These are phyloP conservation scores for Drosophila maculinotata DNA, from an alignment of 2,888 invertebrate genomes.

Conservation along the genomic window DNA sequence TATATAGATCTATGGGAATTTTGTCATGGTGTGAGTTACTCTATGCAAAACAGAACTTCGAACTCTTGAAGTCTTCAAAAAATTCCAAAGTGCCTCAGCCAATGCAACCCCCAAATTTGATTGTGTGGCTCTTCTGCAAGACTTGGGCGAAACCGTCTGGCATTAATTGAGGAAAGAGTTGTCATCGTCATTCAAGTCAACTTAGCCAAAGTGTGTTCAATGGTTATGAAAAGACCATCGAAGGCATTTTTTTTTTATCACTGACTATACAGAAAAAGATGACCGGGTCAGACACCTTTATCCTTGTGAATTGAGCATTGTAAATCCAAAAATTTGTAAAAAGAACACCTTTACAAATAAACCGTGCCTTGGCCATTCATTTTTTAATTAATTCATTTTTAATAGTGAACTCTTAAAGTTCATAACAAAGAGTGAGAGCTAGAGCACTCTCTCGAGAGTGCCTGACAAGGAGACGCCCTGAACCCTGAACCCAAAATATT, in stretches of 20 bases:
- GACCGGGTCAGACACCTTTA: slow-evolving; percentile 22
- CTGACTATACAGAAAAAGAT: slow-evolving; percentile 18
- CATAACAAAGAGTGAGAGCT: too few species aligned
- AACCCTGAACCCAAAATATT: too few species aligned
- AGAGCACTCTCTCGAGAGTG: too few species aligned
- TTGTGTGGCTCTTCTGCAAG: slow-evolving; percentile 1
- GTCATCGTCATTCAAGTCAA: slow-evolving; percentile 21
- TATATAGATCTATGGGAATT: neutral
- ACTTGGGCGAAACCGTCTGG: slow-evolving; percentile 15
- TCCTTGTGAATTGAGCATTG: too few species aligned
- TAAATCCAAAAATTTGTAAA: too few species aligned
- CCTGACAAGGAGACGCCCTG: too few species aligned
- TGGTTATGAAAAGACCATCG: slow-evolving; percentile 52
- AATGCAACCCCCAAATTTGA: slow-evolving; percentile 2
- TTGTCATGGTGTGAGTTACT: neutral
- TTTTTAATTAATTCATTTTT: too few species aligned
- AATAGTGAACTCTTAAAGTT: too few species aligned
- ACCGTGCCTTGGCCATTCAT: too few species aligned
- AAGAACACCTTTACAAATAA: too few species aligned
- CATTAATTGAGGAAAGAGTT: slow-evolving; percentile 23
- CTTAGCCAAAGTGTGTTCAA: slow-evolving; percentile 42
- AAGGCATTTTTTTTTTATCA: slow-evolving; percentile 56
- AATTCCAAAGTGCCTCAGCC: slow-evolving; percentile 7
- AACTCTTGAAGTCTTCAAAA: neutral
- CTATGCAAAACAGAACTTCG: slow-evolving; percentile 8